These are phyloP conservation scores for Sanderia malayensis DNA, from an alignment of 30 jellyfish, hydroid and myxozoan genomes.

Conservation along the genomic window DNA sequence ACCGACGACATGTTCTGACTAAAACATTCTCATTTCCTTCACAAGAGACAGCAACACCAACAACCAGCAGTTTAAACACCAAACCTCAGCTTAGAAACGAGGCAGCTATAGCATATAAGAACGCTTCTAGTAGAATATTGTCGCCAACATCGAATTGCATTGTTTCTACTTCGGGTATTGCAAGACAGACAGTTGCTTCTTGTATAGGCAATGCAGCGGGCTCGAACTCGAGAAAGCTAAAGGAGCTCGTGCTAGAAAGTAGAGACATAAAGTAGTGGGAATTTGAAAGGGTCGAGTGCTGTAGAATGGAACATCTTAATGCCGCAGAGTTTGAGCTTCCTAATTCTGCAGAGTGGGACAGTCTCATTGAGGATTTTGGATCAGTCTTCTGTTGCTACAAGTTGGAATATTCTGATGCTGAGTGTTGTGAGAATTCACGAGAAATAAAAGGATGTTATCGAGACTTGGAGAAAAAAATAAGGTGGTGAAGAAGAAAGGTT, in stretches of 20 bases:
- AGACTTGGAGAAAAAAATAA: too few relatives aligned
- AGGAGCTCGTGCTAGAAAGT: slow-evolving; percentile 31
- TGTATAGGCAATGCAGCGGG: slow-evolving; percentile 13
- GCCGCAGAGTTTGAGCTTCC: too few relatives aligned
- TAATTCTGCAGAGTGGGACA: too few relatives aligned
- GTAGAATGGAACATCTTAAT: too few relatives aligned
- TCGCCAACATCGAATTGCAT: background rate
- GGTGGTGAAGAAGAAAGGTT: too few relatives aligned
- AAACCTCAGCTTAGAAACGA: background rate
- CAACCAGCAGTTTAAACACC: background rate
- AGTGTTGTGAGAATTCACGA: too few relatives aligned
- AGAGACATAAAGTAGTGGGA: slow-evolving; percentile 27
- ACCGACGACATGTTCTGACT: slow-evolving; percentile 24
- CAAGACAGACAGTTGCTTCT: slow-evolving; percentile 14
- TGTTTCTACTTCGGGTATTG: background rate
- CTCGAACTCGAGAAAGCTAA: slow-evolving; percentile 40
- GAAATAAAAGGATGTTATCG: too few relatives aligned
- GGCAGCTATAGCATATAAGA: background rate
- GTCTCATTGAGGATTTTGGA: too few relatives aligned
- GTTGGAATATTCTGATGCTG: too few relatives aligned
- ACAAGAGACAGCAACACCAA: background rate
- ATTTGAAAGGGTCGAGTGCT: too few relatives aligned
- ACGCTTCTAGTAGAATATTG: background rate
- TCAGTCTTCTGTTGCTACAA: too few relatives aligned
- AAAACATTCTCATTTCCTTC: slow-evolving; percentile 20